phyloP scores from a whole-genome alignment of 2,797 vertebrate genomes.

The Trachops cirrhosus region DNA sequence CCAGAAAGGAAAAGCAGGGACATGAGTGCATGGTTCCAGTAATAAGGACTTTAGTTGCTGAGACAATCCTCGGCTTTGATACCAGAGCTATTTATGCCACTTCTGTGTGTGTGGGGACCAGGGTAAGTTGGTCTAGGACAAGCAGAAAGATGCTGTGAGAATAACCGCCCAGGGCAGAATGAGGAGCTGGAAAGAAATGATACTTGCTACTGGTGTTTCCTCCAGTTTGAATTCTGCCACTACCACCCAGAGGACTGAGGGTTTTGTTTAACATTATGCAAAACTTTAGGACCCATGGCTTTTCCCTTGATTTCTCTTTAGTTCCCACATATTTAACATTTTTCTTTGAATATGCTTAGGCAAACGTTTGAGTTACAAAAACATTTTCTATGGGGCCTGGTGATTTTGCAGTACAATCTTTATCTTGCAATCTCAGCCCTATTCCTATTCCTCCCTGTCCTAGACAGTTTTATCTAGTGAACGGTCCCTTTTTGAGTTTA shows the following conservation, averaged over 20 bases:
- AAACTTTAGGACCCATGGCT: neutral
- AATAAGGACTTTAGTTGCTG: neutral
- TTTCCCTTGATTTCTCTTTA: neutral
- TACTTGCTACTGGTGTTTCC: neutral
- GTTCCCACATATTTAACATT: neutral
- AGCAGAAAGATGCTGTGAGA: neutral
- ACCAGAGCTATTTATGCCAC: neutral
- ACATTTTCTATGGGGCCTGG: neutral
- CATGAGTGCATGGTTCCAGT: fast-evolving
- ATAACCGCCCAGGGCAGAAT: neutral
- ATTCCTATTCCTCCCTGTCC: neutral
- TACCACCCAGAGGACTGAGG: neutral
- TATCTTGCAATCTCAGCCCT: neutral
- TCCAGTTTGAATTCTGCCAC: neutral
- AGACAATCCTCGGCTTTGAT: neutral
- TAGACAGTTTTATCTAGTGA: neutral
- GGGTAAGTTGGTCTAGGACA: neutral
- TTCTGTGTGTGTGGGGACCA: neutral
- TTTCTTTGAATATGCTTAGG: neutral
- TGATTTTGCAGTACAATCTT: neutral
- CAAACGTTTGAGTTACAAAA: neutral
- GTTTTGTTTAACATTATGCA: neutral
- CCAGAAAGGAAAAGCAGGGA: neutral
- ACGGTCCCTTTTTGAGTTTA: neutral
- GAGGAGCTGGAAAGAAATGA: neutral